Evolutionary conservation across 1,140 invertebrate genomes (phyloP).

Genomic region (Scaptomyza montana): DNA sequence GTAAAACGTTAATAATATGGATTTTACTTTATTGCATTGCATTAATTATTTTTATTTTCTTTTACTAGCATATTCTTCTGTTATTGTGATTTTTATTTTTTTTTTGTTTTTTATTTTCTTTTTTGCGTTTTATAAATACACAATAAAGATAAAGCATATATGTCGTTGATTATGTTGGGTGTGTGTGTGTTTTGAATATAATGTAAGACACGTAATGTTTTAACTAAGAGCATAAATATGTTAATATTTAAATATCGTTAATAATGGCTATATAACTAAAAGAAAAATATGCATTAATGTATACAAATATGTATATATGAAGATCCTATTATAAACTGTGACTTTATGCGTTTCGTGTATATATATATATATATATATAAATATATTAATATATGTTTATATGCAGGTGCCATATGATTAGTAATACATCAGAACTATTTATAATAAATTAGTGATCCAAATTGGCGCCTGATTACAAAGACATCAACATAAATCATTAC

Average conservation of each 20-base stretch:
- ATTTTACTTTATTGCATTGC: slow-evolving; percentile 63
- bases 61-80: slow-evolving; percentile 54
- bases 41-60: slow-evolving; percentile 14
- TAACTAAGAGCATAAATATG: slow-evolving; percentile 71
- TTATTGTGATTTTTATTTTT: slow-evolving; percentile 13
- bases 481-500: slow-evolving; percentile 25
- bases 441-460: not conserved
- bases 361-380: slow-evolving; percentile 21
- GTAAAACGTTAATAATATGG: slow-evolving; percentile 70
- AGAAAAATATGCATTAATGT: slow-evolving; percentile 34
- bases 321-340: slow-evolving; percentile 53
- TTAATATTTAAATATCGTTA: slow-evolving; percentile 51
- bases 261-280: slow-evolving; percentile 58
- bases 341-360: slow-evolving; percentile 46
- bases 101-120: slow-evolving; percentile 20
- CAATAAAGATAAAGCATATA: slow-evolving; percentile 67
- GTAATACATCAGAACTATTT: slow-evolving; percentile 58
- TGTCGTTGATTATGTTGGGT: slow-evolving; percentile 73
- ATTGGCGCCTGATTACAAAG: slow-evolving; percentile 13
- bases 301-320: slow-evolving; percentile 23
- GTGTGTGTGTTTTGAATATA: slow-evolving; percentile 43
- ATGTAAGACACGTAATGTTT: slow-evolving; percentile 71
- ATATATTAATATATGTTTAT: not conserved
- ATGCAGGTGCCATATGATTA: slow-evolving; percentile 47
- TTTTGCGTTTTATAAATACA: slow-evolving; percentile 42